phyloP scores from a whole-genome alignment of 2,797 vertebrate genomes.

The Centroberyx gerrardi region DNA sequence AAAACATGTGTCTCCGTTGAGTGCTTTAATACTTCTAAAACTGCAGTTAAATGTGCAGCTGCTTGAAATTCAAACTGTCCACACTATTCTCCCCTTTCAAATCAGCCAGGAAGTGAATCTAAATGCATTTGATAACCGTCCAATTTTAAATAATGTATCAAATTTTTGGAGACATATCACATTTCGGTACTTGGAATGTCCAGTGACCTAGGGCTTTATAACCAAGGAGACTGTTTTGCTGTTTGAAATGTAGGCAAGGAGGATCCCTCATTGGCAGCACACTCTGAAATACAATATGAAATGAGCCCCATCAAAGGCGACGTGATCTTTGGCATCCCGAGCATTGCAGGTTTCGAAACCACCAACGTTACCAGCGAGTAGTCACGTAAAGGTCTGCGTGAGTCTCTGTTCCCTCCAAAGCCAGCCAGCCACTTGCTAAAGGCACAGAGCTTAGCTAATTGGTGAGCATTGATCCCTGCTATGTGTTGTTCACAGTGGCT shows the following conservation, averaged over 20 bases:
- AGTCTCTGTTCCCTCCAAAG: constrained; percentile 61
- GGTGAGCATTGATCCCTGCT: constrained; percentile 90
- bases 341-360: constrained; percentile 34
- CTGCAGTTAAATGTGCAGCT: constrained; percentile 48
- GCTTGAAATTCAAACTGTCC: constrained; percentile 42
- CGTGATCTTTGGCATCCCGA: constrained; percentile 27
- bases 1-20: constrained; percentile 11
- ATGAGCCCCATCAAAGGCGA: constrained; percentile 17
- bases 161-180: constrained; percentile 47
- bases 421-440: constrained; percentile 82
- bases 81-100: constrained; percentile 35
- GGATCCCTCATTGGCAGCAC: constrained; percentile 30
- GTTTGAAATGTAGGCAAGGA: constrained; percentile 26
- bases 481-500: constrained; percentile 92
- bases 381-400: constrained; percentile 69
- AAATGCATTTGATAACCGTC: constrained; percentile 28
- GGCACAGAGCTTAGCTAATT: constrained; percentile 92
- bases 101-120: constrained; percentile 47
- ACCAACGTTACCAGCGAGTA: constrained; percentile 50
- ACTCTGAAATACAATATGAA: constrained; percentile 26
- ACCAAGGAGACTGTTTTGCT: constrained; percentile 25
- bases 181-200: constrained; percentile 53
- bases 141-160: constrained; percentile 44
- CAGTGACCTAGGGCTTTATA: constrained; percentile 36
- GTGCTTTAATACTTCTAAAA: constrained; percentile 20